These are phyloP conservation scores for Cyclargus thomasi DNA, from an alignment of 1,140 invertebrate species.

Conservation along the genomic window DNA sequence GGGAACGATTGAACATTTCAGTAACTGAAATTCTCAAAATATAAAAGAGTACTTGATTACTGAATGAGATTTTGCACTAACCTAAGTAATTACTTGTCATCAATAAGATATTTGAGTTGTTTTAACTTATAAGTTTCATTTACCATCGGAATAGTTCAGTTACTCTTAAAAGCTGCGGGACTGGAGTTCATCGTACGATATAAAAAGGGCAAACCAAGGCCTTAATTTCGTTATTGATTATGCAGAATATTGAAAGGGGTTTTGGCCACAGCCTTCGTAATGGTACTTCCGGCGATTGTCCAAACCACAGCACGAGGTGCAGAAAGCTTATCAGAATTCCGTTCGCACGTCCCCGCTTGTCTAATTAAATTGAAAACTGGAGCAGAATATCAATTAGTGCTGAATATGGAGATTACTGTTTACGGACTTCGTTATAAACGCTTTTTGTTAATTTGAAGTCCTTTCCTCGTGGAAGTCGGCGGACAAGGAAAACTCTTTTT, in stretches of 20 bases:
- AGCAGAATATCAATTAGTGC: conserved; percentile 23
- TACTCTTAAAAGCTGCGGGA: too few relatives aligned
- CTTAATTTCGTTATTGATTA: too few relatives aligned
- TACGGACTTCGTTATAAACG: conserved; percentile 12
- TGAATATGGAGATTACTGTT: background rate
- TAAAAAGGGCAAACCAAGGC: too few relatives aligned
- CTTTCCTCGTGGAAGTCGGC: background rate
- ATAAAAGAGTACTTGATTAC: too few relatives aligned
- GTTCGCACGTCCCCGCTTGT: conserved; percentile 1
- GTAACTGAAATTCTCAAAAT: too few relatives aligned
- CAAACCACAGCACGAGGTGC: background rate
- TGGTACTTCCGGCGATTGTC: conserved; percentile 39
- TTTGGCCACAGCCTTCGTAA: conserved; percentile 26
- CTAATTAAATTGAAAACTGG: conserved; percentile 25
- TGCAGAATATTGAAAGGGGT: background rate
- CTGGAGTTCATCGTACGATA: too few relatives aligned
- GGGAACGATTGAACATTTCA: too few relatives aligned
- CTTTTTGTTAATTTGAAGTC: conserved; percentile 2
- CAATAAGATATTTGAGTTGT: too few relatives aligned
- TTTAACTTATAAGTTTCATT: too few relatives aligned
- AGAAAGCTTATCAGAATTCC: conserved; percentile 22
- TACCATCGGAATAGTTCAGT: too few relatives aligned
- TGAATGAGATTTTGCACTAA: too few relatives aligned
- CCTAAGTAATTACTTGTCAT: too few relatives aligned
- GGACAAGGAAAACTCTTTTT: background rate